Base-by-base conservation (phyloP, 2,797 vertebrate species). In the Myotis findleyi region DNA sequence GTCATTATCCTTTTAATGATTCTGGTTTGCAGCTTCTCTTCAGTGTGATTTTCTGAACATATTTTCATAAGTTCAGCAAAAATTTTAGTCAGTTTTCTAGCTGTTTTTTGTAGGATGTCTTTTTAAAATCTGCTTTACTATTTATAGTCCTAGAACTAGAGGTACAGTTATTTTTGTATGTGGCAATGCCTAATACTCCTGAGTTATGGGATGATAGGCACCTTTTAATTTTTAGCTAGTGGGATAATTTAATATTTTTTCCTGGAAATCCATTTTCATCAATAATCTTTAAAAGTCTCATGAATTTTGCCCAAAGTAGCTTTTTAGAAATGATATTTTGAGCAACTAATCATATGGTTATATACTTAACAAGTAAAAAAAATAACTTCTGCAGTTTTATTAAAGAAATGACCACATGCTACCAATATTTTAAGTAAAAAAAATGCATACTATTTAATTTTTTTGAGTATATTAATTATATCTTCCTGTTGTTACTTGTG, bases 261-360 rank as follows among this genome's bases (percentile, higher is more conserved):
- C 21, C 71, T 76, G 3, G 30, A 80, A 85, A 85, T 13, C 4
- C 41, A 44, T 91, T 94, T 64, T 20, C 59, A 87, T 64, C 36
- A 68, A 94, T 36, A 72, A 94, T 33, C 13, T 53, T 88, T 85
- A 93, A 80, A 66, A 62, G 8, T 81, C 72, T 87, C 72, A 33
- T 68, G 6, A 57, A 23, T 92, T 87, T 47, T 82, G 25, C 53
- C n/a, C 83, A 89, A 96, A 93, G 49, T 83, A 93, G 41, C 25
- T 57, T 77, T 87, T 77, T 53, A 81, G 38, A 96, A 90, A 85
- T 33, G 53, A 66, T 59, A 84, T 47, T 10, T 30, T 3, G 4
- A 76, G 6, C 36, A 95, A 87, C 73, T 76, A 72, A 82, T 91
- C 72, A 91, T 30, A 62, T 23, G 5, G 7, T 89, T 23, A 89